Conservation (phyloP, 2,888 invertebrate genomes). For the Nomada fucata region DNA sequence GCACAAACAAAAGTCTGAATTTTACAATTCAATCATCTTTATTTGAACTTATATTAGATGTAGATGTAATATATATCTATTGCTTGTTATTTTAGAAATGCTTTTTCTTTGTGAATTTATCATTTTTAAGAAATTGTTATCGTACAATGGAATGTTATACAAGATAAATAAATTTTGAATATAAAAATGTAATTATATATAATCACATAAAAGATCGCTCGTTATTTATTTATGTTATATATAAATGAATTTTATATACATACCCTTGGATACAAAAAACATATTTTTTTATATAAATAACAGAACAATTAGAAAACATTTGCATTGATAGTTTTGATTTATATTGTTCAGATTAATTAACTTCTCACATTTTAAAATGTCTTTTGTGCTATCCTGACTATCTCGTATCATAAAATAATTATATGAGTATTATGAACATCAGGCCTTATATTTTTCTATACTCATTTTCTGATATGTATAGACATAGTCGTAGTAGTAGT, state of each 20-base stretch:
- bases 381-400: slow-evolving; percentile 5
- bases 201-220: neutral
- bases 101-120: slow-evolving; percentile 23
- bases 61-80: slow-evolving; percentile 27
- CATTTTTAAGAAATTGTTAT: slow-evolving; percentile 25
- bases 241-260: neutral
- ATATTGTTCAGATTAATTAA: neutral
- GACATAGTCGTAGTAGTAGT: neutral
- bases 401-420: slow-evolving; percentile 15
- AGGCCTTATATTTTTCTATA: slow-evolving; percentile 1
- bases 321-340: slow-evolving; percentile 1
- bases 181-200: slow-evolving; percentile 15
- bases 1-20: slow-evolving; percentile 40
- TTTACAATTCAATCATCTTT: slow-evolving; percentile 43
- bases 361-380: neutral
- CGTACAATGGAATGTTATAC: slow-evolving; percentile 25
- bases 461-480: slow-evolving; percentile 18
- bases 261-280: neutral
- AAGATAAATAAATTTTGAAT: slow-evolving; percentile 26
- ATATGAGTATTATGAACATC: slow-evolving; percentile 3
- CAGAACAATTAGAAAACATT: neutral
- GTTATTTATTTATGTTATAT: slow-evolving; percentile 12
- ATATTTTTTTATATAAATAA: slow-evolving; percentile 4
- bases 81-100: slow-evolving; percentile 13
- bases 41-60: slow-evolving; percentile 26